Conservation (phyloP, 2,113 vertebrate species). For the Etia nguti region DNA sequence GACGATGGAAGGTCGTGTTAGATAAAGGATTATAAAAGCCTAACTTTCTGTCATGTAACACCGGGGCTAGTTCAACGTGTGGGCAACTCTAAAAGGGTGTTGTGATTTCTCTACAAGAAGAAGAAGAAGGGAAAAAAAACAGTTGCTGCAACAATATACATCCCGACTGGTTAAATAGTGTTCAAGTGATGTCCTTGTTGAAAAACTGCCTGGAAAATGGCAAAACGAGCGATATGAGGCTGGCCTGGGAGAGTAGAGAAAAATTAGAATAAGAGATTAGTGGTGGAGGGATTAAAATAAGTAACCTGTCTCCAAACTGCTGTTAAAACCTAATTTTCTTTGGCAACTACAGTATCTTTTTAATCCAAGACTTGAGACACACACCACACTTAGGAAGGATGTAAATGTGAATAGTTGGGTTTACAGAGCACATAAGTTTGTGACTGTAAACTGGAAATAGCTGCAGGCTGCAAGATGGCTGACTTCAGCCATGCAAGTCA, state of each 20-base stretch:
- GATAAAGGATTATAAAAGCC: constrained; percentile 58
- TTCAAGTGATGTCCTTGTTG: neutral
- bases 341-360: neutral
- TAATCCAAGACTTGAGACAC: neutral
- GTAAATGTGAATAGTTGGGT: neutral
- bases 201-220: neutral
- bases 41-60: constrained; percentile 54
- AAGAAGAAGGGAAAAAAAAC: neutral
- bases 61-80: constrained; percentile 21
- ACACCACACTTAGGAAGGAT: neutral
- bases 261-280: neutral
- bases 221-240: neutral
- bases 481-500: neutral
- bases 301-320: neutral
- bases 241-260: neutral
- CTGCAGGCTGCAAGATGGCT: neutral
- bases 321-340: neutral
- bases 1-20: constrained; percentile 47
- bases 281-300: neutral
- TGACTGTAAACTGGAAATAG: neutral
- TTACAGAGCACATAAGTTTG: neutral
- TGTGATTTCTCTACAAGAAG: neutral
- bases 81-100: constrained; percentile 20
- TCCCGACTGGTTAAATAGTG: neutral
- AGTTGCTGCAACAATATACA: constrained; percentile 1